Evolutionary conservation across 2,797 vertebrate species (phyloP).

Genomic region (Phoeniculus purpureus): DNA sequence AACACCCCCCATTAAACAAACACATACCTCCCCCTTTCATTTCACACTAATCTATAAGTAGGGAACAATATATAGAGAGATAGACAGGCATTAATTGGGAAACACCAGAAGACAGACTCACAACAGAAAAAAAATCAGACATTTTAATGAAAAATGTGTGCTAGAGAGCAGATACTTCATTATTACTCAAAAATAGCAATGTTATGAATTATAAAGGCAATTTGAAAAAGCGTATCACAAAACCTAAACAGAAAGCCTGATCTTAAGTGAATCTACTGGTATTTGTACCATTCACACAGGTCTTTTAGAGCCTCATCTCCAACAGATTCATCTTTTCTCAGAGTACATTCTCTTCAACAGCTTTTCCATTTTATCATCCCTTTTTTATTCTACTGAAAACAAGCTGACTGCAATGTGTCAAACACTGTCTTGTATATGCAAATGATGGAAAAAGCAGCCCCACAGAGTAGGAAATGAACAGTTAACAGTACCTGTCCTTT

Average conservation of each 20-base stretch:
- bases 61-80: neutral
- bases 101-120: neutral
- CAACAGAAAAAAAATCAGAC: neutral
- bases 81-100: neutral
- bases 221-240: neutral
- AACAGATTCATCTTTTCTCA: neutral
- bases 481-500: conserved; percentile 84
- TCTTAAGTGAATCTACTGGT: neutral
- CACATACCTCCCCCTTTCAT: neutral
- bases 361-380: neutral
- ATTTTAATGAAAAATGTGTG: neutral
- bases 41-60: neutral
- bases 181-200: neutral
- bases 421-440: neutral
- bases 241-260: neutral
- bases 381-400: neutral
- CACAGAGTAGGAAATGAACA: neutral
- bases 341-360: neutral
- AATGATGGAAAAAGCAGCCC: neutral
- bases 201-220: neutral
- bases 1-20: neutral
- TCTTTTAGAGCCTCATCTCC: neutral
- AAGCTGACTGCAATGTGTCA: neutral
- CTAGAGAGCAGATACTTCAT: neutral
- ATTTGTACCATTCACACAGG: neutral